Base-by-base conservation (phyloP, 2,113 vertebrate genomes). In the Saguinus imperator region DNA sequence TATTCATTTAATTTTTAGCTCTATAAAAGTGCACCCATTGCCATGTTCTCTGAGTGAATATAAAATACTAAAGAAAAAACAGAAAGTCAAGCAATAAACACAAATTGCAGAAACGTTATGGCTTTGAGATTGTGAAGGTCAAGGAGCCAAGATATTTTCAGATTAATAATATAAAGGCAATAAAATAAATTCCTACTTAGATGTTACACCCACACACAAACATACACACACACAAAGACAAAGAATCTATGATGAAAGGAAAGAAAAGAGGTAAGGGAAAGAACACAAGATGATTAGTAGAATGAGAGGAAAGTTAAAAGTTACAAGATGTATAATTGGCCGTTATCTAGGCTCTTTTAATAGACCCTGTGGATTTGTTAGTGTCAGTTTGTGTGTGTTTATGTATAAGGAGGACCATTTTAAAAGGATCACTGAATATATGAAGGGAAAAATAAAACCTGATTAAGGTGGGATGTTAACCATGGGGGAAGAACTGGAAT, bases 1-100 rank as follows among this genome's bases (percentile, higher is more conserved):
- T 92, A 94, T 86, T 79, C 45, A 96, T 93, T 86, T 93, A 80
- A 93, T 64, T 94, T 94, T 94, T 88, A 85, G 27, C 32, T 89
- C 91, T 88, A 61, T 84, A 93, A 91, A 89, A 85, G 8, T 58
- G 8, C 3, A 70, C 25, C n/a, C 89, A 61, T 68, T 95, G 35
- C 35, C 55, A 66, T 58, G 5, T 58, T 96, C 72, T 91, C 81
- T 94, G 21, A 10, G 25, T 81, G 27, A 83, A 84, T 81, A 87
- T 84, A 91, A 92, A 95, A 29, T 12, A 80, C 89, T 76, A 80
- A 93, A 66, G 21, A 86, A 86, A 52, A 29, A 61, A 23, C 29
- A 87, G 95, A 73, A 96, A 70, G 17, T 21, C 35, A 80, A 86
- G 61, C 23, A 91, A 75, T 85, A 82, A 92, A 91, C 57, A 6